Evolutionary conservation across 2,113 vertebrate species (phyloP).

Genomic region (Anser cygnoides): DNA sequence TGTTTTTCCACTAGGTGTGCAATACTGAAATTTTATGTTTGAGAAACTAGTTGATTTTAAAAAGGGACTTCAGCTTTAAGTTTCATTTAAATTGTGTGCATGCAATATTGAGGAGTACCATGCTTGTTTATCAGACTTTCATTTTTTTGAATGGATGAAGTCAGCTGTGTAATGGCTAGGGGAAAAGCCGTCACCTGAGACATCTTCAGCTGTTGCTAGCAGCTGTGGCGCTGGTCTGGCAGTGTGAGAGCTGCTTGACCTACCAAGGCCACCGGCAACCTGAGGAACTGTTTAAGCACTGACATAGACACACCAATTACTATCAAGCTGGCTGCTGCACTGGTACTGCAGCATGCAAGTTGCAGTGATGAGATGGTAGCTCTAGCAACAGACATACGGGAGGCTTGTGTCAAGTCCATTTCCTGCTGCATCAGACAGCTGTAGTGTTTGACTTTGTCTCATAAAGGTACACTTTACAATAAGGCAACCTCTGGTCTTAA

Average conservation of each 20-base stretch:
- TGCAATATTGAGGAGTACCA: background rate
- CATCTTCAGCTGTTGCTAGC: background rate
- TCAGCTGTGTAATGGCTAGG: background rate
- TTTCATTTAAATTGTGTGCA: background rate
- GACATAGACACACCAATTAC: accelerated
- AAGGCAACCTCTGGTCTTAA: background rate
- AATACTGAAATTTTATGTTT: background rate
- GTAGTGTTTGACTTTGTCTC: background rate
- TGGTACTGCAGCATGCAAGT: background rate
- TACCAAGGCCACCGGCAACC: background rate
- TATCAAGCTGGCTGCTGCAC: background rate
- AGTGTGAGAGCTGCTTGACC: accelerated
- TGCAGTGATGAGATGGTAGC: accelerated
- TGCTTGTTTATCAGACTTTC: accelerated
- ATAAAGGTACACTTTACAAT: background rate
- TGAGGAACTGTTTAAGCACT: background rate
- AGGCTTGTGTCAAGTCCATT: background rate
- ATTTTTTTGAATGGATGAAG: background rate
- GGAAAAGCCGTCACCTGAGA: background rate
- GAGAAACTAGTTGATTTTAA: background rate
- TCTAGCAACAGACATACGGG: background rate
- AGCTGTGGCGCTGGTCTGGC: background rate
- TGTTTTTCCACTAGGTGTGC: background rate
- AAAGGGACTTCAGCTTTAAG: background rate
- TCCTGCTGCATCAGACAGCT: background rate